These are phyloP conservation scores for Gastrophryne carolinensis DNA, from an alignment of 2,797 vertebrate species.

Conservation along the genomic window DNA sequence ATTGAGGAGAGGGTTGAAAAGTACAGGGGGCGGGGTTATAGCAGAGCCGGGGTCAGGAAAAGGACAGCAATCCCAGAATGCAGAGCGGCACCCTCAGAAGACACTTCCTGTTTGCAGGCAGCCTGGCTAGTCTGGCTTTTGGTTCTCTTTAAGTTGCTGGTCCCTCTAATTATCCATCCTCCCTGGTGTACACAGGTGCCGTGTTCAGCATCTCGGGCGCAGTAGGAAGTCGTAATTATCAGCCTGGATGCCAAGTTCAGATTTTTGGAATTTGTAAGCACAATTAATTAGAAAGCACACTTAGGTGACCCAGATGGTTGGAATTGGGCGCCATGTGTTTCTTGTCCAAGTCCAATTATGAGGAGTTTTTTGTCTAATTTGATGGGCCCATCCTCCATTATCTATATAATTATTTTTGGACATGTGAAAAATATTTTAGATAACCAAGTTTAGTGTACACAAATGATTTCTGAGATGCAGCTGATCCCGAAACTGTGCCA, in stretches of 20 bases:
- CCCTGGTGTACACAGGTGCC: not conserved
- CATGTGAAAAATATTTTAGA: not conserved
- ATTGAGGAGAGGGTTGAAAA: too few species aligned
- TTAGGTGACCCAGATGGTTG: slow-evolving; percentile 19
- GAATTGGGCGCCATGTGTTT: not conserved
- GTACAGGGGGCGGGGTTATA: too few species aligned
- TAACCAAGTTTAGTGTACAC: not conserved
- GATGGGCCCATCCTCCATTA: not conserved
- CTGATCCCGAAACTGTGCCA: not conserved
- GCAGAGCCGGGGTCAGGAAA: too few species aligned
- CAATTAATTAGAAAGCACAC: slow-evolving; percentile 11
- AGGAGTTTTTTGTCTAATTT: too few species aligned
- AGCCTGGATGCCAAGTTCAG: not conserved
- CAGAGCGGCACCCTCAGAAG: too few species aligned
- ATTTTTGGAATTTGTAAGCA: not conserved
- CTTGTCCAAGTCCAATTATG: slow-evolving; percentile 24
- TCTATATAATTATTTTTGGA: not conserved
- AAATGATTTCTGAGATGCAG: not conserved
- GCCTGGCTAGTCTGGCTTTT: too few species aligned
- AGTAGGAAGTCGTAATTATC: not conserved
- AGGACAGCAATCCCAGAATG: too few species aligned
- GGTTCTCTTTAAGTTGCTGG: too few species aligned
- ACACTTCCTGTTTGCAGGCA: too few species aligned
- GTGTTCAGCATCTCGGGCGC: not conserved
- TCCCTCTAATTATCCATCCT: not conserved